Percentiles rank a stretch among this genome's conserved stretches.
phyloP scores from a whole-genome alignment of 1,140 invertebrate genomes.

The Coboldia fuscipes region DNA sequence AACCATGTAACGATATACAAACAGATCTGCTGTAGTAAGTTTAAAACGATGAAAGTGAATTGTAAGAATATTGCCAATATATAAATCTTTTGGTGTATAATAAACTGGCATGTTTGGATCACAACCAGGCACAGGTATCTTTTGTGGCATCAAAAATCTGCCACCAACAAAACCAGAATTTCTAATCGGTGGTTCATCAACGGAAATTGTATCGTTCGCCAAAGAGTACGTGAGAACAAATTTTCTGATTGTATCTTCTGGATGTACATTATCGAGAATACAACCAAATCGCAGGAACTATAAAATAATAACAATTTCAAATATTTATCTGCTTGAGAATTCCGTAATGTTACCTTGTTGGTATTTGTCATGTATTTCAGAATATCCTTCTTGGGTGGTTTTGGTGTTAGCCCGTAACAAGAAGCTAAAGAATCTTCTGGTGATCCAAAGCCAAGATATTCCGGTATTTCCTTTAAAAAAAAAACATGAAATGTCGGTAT shows the following conservation, averaged over 20 bases:
- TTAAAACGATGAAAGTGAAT: slow-evolving; percentile 42
- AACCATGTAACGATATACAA: slow-evolving; percentile 44
- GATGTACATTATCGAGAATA: slow-evolving; percentile 38
- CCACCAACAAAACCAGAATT: slow-evolving; percentile 50
- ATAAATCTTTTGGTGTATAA: slow-evolving; percentile 42
- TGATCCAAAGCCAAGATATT: slow-evolving; percentile 45
- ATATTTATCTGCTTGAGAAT: slow-evolving; percentile 7
- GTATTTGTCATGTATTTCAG: slow-evolving; percentile 37
- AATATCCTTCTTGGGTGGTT: slow-evolving; percentile 42
- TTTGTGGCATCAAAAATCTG: slow-evolving; percentile 41
- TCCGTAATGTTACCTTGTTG: slow-evolving; percentile 24
- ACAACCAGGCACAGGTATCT: slow-evolving; percentile 41
- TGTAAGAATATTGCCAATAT: slow-evolving; percentile 32
- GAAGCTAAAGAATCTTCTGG: slow-evolving; percentile 50
- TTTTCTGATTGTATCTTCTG: slow-evolving; percentile 36
- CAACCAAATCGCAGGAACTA: slow-evolving; percentile 37
- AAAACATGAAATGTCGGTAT: slow-evolving; percentile 3
- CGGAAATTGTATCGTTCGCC: slow-evolving; percentile 33
- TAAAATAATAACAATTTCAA: slow-evolving; percentile 4
- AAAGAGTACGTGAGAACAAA: slow-evolving; percentile 46
- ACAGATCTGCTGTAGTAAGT: slow-evolving; percentile 41
- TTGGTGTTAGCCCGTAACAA: slow-evolving; percentile 40
- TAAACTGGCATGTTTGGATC: slow-evolving; percentile 34
- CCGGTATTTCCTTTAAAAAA: slow-evolving; percentile 26
- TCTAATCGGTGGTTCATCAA: slow-evolving; percentile 31